phyloP scores from a whole-genome alignment of 1,140 invertebrate genomes.

The Drosophila ogumai region DNA sequence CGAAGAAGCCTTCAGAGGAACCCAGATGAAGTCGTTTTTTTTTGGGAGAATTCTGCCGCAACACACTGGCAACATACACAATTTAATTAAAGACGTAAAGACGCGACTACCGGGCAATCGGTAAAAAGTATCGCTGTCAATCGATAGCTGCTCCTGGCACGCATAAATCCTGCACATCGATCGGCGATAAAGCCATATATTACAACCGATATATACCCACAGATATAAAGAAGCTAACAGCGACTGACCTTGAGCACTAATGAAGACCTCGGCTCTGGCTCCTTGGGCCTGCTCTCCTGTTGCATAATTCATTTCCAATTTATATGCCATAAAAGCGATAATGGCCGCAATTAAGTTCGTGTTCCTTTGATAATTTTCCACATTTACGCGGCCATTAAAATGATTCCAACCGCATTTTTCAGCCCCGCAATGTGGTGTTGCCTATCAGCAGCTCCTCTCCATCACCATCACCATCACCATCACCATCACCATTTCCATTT shows the following conservation, averaged over 20 bases:
- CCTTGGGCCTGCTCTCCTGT: conserved; percentile 23
- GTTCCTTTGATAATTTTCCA: conserved; percentile 82
- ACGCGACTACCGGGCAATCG: conserved; percentile 65
- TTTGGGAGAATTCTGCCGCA: not conserved
- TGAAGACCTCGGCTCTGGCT: conserved; percentile 54
- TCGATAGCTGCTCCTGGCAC: conserved; percentile 23
- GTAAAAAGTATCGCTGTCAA: conserved; percentile 17
- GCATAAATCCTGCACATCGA: conserved; percentile 31
- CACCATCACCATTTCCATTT: conserved; percentile 35
- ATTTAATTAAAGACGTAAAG: conserved; percentile 81
- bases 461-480: conserved; percentile 35
- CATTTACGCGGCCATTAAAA: conserved; percentile 81
- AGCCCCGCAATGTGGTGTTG: conserved; percentile 23
- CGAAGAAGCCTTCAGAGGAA: conserved; percentile 10
- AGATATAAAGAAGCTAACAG: not conserved
- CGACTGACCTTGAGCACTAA: conserved; percentile 60
- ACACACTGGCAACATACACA: conserved; percentile 69
- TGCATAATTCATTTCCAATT: conserved; percentile 82
- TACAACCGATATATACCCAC: not conserved
- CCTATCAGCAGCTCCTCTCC: conserved; percentile 68
- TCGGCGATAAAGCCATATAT: not conserved
- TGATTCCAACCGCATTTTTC: conserved; percentile 77
- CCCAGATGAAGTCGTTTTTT: conserved; percentile 65
- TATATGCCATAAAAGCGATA: conserved; percentile 80
- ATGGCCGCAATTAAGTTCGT: conserved; percentile 81